Base-by-base conservation (phyloP, 2,888 invertebrate species). In the Macroteleia sp. region DNA sequence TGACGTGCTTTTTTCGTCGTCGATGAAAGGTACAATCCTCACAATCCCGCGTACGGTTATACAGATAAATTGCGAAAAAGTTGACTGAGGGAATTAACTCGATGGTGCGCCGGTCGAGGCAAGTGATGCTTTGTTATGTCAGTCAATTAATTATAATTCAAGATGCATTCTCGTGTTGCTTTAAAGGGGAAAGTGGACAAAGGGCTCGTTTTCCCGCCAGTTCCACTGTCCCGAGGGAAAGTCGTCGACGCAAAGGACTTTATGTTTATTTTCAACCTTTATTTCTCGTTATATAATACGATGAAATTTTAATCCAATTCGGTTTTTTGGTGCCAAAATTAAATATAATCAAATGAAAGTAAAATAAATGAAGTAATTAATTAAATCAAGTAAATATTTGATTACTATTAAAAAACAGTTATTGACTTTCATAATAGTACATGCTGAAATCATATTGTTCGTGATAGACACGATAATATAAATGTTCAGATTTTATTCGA, bases 141-240 rank as follows among this genome's bases (percentile, higher is more conserved):
- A 81, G 77, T 84, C 82, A 81, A 84, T 83, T 82, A 84, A 82
- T 84, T 83, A 80, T 82, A 82, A 83, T 84, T 82, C 81, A 80
- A 84, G 81, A 80, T 75, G 75, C 79, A 69, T 61, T 73, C 79
- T 46, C 61, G 50, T 64, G 67, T 71, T 77, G 80, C 56, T 67
- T 67, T 52, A 28, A 62, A 61, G 56, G 71, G 75, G 50, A 44
- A 54, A 73, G 57, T 56, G 71, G 66, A 73, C 80, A 79, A 81
- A 78, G 69, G 76, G 76, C 74, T 78, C 50, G 62, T 64, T 71
- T 71, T 64, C 36, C 64, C 52, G 66, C 62, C 59, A 64, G 44
- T 36, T 42, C 78, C 59, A 34, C 9, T 46, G 74, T 67, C 77
- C 48, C 76, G 42, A 39, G 77, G 64, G 73, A 76, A 46, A 44